Evolutionary conservation across 2,797 vertebrate species (phyloP).

Genomic region (Enteromius unitaeniatus): DNA sequence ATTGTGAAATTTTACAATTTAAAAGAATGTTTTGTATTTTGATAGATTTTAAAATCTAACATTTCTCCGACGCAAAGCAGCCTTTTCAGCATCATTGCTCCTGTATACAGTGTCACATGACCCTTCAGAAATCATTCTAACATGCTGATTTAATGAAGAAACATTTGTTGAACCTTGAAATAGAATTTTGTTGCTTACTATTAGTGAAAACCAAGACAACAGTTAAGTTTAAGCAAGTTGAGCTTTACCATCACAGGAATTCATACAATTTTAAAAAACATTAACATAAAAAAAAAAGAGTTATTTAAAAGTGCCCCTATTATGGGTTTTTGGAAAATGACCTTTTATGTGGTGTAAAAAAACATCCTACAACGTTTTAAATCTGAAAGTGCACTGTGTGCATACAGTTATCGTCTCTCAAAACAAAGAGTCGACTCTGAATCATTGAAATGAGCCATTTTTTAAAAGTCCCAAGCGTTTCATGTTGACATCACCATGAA

Average conservation of each 20-base stretch:
- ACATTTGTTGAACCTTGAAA: not conserved
- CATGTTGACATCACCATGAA: too few species aligned
- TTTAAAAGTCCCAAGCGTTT: too few species aligned
- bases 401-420: too few species aligned
- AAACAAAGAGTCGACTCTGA: too few species aligned
- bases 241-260: not conserved
- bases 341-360: too few species aligned
- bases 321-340: too few species aligned
- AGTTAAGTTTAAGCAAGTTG: not conserved
- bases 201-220: not conserved
- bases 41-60: not conserved
- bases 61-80: not conserved
- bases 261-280: not conserved
- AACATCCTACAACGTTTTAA: too few species aligned
- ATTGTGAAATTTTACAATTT: not conserved
- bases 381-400: too few species aligned
- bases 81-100: not conserved
- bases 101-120: not conserved
- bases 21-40: not conserved
- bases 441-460: too few species aligned
- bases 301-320: not conserved
- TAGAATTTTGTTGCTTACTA: not conserved
- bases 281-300: not conserved
- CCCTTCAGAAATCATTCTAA: not conserved
- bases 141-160: not conserved